phyloP scores from a whole-genome alignment of 1,140 invertebrate genomes.

The Yoshiicerus persimilis region DNA sequence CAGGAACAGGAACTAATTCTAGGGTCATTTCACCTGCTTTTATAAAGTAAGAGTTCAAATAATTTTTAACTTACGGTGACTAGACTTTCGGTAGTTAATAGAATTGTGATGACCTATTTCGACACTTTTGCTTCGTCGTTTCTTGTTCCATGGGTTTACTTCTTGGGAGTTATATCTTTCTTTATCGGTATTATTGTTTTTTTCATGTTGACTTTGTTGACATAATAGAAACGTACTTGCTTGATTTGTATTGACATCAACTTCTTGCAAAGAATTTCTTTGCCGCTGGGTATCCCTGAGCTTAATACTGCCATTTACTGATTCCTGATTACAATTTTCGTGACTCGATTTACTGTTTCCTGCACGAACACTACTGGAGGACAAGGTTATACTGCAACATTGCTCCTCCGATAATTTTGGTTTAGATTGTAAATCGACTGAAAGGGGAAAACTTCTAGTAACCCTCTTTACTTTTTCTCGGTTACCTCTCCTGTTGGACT shows the following conservation, averaged over 20 bases:
- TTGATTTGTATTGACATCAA: neutral
- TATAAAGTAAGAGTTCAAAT: neutral
- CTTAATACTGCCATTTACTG: constrained; percentile 61
- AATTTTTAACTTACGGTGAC: neutral
- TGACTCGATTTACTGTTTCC: constrained; percentile 56
- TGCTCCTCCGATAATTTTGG: neutral
- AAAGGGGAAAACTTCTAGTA: constrained; percentile 49
- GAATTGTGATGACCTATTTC: constrained; percentile 25
- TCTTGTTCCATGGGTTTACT: constrained; percentile 1
- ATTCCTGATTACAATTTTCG: constrained; percentile 63
- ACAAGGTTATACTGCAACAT: neutral
- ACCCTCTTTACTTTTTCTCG: constrained; percentile 51
- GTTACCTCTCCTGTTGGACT: neutral
- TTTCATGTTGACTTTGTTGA: neutral
- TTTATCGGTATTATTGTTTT: constrained; percentile 26
- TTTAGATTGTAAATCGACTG: constrained; percentile 57
- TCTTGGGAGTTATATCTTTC: neutral
- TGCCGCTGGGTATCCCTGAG: constrained; percentile 57
- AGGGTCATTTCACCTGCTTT: too few relatives aligned
- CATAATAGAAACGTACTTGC: neutral
- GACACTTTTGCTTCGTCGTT: constrained; percentile 34
- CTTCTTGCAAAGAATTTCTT: constrained; percentile 55
- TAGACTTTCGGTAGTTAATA: constrained; percentile 8
- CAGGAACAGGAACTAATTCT: too few relatives aligned
- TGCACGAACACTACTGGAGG: neutral